These are phyloP conservation scores for Galbula dea DNA, from an alignment of 2,113 vertebrate genomes.

Conservation along the genomic window DNA sequence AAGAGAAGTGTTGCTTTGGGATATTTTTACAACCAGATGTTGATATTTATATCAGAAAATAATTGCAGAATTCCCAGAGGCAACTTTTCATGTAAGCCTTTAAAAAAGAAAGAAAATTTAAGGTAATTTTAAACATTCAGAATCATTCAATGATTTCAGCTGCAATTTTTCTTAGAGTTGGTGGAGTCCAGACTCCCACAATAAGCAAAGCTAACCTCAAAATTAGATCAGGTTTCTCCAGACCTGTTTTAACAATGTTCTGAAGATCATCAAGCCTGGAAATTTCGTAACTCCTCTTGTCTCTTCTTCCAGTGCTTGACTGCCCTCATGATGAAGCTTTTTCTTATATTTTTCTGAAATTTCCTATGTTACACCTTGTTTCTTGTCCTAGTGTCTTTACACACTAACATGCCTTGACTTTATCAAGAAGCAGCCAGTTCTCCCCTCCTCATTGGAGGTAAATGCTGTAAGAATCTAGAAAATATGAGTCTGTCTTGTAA, in stretches of 20 bases:
- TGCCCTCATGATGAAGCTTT: background rate
- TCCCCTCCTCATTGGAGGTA: background rate
- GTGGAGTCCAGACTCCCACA: background rate
- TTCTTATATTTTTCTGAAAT: background rate
- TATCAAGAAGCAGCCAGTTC: background rate
- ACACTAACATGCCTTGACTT: rapidly evolving
- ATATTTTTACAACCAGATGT: background rate
- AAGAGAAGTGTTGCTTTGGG: background rate
- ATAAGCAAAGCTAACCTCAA: background rate
- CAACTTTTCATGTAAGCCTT: background rate
- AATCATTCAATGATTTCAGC: background rate
- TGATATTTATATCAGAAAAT: background rate
- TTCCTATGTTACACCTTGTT: background rate
- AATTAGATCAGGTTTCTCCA: background rate
- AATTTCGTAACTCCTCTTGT: background rate
- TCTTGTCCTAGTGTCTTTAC: background rate
- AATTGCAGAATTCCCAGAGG: background rate
- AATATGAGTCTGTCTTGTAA: background rate
- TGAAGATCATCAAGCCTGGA: background rate
- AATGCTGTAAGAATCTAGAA: rapidly evolving
- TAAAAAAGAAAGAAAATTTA: background rate
- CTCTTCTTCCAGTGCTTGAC: background rate
- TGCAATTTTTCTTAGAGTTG: background rate
- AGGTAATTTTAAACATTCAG: background rate
- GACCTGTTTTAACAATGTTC: background rate